Evolutionary conservation across 1,140 invertebrate species (phyloP).

Genomic region (Pygmarrhopalites habei): DNA sequence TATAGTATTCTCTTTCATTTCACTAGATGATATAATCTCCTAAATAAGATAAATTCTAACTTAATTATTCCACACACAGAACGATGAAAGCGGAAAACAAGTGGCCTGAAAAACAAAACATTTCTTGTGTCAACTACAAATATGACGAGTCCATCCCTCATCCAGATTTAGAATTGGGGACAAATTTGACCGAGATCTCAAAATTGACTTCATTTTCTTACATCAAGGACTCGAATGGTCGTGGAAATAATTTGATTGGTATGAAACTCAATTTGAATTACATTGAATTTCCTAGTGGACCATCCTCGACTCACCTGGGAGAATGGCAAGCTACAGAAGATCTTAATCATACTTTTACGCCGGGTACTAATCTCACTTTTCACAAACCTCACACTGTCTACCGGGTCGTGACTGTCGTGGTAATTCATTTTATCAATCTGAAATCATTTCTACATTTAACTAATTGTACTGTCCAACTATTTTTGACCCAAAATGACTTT

Average conservation of each 20-base stretch:
- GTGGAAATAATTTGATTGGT: not conserved
- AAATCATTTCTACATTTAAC: conserved; percentile 59
- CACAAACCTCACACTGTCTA: conserved; percentile 45
- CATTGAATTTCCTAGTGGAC: not conserved
- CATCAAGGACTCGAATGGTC: too few species aligned
- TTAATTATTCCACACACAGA: not conserved
- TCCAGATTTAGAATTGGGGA: conserved; percentile 51
- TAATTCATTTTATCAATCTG: conserved; percentile 65
- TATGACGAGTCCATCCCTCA: too few species aligned
- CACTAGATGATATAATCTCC: conserved; percentile 18
- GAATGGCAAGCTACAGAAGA: too few species aligned
- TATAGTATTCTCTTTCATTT: conserved; percentile 41
- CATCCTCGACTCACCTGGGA: too few species aligned
- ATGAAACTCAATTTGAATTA: not conserved
- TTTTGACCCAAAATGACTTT: conserved; percentile 50
- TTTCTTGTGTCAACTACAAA: not conserved
- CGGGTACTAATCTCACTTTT: too few species aligned
- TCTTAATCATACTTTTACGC: too few species aligned
- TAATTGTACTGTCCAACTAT: conserved; percentile 47
- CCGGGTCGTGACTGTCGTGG: conserved; percentile 54
- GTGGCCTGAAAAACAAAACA: conserved; percentile 4
- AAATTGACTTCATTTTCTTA: too few species aligned
- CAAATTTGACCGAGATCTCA: conserved; percentile 49
- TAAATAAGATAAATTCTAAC: not conserved
- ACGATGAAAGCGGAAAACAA: conserved; percentile 12